A percentile compares a stretch with the other conserved stretches of the same genome.
These are phyloP conservation scores for Drosophila longiperda DNA, from an alignment of 2,888 invertebrate species.

Conservation along the genomic window DNA sequence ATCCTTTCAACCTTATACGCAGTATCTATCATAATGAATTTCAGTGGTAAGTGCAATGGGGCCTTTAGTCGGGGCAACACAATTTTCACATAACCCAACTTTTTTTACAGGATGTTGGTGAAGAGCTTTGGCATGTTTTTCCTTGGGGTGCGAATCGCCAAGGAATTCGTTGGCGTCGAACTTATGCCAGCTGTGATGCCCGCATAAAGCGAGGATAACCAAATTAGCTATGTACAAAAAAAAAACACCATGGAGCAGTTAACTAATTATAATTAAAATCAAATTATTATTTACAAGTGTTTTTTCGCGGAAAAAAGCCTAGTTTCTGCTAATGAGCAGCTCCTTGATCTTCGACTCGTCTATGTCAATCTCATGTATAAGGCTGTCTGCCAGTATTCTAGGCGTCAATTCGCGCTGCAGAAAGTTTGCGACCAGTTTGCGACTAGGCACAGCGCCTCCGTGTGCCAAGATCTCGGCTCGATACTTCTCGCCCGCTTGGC, in stretches of 20 bases:
- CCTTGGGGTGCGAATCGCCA: constrained; percentile 91
- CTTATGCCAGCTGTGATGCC: constrained; percentile 87
- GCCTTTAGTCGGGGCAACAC: constrained; percentile 1
- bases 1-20: constrained; percentile 87
- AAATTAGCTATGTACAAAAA: constrained; percentile 51
- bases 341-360: constrained; percentile 86
- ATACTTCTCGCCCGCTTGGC: constrained; percentile 92
- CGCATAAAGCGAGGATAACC: constrained; percentile 41
- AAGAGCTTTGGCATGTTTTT: constrained; percentile 93
- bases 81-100: constrained; percentile 60
- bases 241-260: constrained; percentile 47
- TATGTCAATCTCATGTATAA: constrained; percentile 90
- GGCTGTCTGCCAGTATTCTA: constrained; percentile 90
- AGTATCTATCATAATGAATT: constrained; percentile 91
- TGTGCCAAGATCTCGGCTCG: constrained; percentile 91
- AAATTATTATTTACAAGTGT: constrained; percentile 51
- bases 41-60: constrained; percentile 88
- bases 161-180: constrained; percentile 91
- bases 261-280: constrained; percentile 65
- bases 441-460: constrained; percentile 95
- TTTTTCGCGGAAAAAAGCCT: constrained; percentile 8
- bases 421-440: constrained; percentile 91
- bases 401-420: constrained; percentile 91
- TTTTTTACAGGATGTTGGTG: constrained; percentile 89
- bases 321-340: constrained; percentile 67